Evolutionary conservation across 2,797 vertebrate genomes (phyloP), one percentile per base, ranked within the genome.

Genomic region (Bovichtus variegatus): DNA sequence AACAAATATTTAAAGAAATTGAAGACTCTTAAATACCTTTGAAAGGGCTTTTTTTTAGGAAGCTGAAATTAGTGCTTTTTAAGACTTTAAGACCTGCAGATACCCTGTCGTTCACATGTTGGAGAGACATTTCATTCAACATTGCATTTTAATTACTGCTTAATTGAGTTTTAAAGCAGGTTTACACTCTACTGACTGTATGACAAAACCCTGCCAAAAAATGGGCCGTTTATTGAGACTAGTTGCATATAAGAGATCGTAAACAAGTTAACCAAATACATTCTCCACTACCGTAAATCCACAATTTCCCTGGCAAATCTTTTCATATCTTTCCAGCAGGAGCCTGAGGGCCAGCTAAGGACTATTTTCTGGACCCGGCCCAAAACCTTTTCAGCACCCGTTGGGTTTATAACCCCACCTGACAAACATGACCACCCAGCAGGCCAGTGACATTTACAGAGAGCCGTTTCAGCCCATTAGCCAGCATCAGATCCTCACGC

Each of bases 371-470:
- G 91, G 87, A 86, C 51, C 34, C 3, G 11, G 23, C 53, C 84
- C 90, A 90, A 90, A 92, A 85, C 8, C 64, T 71, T 88, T 83
- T 90, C 82, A 85, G 85, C 76, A 83, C 76, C 85, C 80, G 67
- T 87, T 78, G 76, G 81, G 82, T 91, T 92, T 84, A 90, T 85
- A 57, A 69, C 65, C 57, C 67, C 83, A 78, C 79, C 83, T 87
- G 90, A 92, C 81, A 80, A 91, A 88, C 78, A 85, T 62, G 91
- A 89, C 91, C 90, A 93, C 92, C 91, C 88, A 90, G 88, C 67
- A 59, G 78, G 83, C 70, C 68, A 4, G 53, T 27, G 67, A 78
- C 87, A 69, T 81, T 87, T 83, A 88, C 87, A 92, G 83, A 78
- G 71, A 90, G 86, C 78, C 54, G 86, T 78, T 92, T 89, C 87